Evolutionary conservation across 2,797 vertebrate genomes (phyloP).

Genomic region (Monodelphis domestica): DNA sequence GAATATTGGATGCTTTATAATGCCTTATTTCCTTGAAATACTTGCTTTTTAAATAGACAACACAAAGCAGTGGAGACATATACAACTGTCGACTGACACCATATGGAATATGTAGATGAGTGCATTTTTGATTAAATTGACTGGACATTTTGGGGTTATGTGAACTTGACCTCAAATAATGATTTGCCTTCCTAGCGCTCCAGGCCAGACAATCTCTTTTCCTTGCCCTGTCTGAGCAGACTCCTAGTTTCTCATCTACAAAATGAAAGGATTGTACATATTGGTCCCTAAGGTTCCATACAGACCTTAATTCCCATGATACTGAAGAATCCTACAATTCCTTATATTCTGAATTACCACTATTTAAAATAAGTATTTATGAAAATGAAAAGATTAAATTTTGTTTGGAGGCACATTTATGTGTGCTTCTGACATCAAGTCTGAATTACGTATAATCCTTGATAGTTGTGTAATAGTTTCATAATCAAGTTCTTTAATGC

Average conservation of each 20-base stretch:
- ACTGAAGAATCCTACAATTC: neutral
- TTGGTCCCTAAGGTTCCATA: neutral
- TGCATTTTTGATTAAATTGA: neutral
- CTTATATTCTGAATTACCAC: neutral
- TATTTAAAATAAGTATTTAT: neutral
- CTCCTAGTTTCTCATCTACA: neutral
- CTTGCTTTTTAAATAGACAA: neutral
- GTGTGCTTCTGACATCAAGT: neutral
- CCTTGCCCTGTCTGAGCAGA: neutral
- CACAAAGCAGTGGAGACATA: neutral
- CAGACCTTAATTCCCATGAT: neutral
- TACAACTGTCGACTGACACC: neutral
- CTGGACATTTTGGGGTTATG: neutral
- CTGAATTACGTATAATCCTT: neutral
- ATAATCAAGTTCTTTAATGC: neutral
- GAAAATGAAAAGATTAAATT: neutral
- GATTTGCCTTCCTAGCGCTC: neutral
- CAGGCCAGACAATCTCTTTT: neutral
- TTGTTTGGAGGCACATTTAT: neutral
- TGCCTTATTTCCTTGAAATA: neutral
- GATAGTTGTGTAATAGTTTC: neutral
- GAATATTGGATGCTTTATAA: neutral
- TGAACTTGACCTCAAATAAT: neutral
- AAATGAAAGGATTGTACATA: neutral
- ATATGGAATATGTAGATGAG: neutral